These are phyloP conservation scores for Centropus bengalensis DNA, from an alignment of 2,113 vertebrate genomes.

Conservation along the genomic window DNA sequence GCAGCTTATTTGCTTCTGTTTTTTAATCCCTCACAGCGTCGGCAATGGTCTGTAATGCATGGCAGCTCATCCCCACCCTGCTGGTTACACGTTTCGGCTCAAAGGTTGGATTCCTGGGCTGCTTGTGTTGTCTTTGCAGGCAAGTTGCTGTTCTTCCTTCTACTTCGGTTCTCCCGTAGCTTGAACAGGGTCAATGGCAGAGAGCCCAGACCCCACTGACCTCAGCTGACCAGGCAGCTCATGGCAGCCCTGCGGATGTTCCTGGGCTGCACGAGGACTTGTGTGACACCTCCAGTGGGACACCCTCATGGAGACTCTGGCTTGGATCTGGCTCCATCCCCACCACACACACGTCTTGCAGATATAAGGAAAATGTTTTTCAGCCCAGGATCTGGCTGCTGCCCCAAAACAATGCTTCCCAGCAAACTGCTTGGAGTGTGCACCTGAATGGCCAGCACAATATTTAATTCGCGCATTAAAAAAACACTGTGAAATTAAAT, in stretches of 20 bases:
- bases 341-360: fast-evolving
- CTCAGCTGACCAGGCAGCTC: fast-evolving
- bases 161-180: background rate
- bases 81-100: fast-evolving
- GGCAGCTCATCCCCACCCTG: background rate
- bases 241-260: background rate
- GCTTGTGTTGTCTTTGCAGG: background rate
- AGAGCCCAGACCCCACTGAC: background rate
- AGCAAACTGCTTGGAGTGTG: background rate
- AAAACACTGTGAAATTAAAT: background rate
- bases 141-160: background rate
- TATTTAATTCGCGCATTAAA: background rate
- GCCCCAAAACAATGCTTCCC: background rate
- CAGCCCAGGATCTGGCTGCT: background rate
- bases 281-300: background rate
- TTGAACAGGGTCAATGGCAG: fast-evolving
- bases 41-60: fast-evolving
- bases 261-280: background rate
- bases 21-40: background rate
- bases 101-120: background rate
- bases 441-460: fast-evolving
- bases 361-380: background rate
- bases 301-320: fast-evolving
- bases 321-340: background rate
- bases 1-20: background rate